A percentile compares a stretch with the other conserved stretches of the same genome.
These are phyloP conservation scores for Sesia apiformis DNA, from an alignment of 2,888 invertebrate genomes.

Conservation along the genomic window DNA sequence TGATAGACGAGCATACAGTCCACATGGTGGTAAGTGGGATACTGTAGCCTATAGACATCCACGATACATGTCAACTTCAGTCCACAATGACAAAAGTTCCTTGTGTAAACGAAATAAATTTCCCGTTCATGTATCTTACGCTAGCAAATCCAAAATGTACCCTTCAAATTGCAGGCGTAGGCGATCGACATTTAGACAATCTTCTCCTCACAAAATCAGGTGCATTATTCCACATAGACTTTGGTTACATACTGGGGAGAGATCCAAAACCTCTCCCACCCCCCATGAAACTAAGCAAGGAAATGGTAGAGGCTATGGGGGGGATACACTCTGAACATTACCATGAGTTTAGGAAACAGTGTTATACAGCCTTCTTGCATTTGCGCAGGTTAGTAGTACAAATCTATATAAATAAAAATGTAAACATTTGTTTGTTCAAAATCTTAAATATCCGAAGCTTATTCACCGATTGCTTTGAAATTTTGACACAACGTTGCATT, in stretches of 20 bases:
- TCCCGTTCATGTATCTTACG: no score
- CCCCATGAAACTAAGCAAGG: constrained; percentile 98
- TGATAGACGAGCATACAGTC: no score
- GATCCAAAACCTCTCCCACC: constrained; percentile 99
- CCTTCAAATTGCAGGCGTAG: constrained; percentile 80
- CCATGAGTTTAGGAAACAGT: constrained; percentile 94
- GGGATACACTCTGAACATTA: constrained; percentile 93
- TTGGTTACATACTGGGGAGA: constrained; percentile 96
- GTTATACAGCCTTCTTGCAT: constrained; percentile 97
- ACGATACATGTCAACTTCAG: no score
- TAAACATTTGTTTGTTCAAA: no score
- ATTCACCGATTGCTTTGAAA: no score
- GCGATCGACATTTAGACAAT: constrained; percentile 98
- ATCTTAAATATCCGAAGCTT: no score
- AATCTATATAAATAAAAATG: no score
- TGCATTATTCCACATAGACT: constrained; percentile 97
- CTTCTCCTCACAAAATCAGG: constrained; percentile 92
- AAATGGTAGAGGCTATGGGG: constrained; percentile 99
- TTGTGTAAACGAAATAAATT: no score
- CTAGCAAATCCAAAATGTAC: no score
- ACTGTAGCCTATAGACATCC: no score
- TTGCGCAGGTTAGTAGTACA: constrained; percentile 78
- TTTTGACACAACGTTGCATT: neutral
- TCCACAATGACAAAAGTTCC: no score
- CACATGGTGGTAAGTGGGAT: no score